These are phyloP conservation scores for Leptoclinus maculatus DNA, from an alignment of 2,797 vertebrate genomes.

Conservation along the genomic window DNA sequence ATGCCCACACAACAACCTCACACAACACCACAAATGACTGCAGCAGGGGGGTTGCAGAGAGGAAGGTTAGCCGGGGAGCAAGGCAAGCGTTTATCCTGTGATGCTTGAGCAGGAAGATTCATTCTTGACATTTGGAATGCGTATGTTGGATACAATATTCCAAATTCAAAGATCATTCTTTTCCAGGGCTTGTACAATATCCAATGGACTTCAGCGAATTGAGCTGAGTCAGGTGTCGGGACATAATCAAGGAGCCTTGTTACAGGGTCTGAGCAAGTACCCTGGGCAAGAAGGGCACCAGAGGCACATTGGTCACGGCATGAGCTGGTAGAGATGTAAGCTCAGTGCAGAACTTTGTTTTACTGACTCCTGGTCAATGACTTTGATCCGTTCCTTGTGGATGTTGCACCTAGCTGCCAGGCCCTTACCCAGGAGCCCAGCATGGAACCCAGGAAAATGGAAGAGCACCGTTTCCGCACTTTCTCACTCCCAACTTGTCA, in stretches of 20 bases:
- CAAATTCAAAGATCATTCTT: constrained; percentile 14
- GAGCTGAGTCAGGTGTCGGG: neutral
- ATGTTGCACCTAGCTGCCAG: neutral
- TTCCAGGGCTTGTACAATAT: neutral
- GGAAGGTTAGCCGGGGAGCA: constrained; percentile 56
- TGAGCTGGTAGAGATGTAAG: neutral
- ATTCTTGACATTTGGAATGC: neutral
- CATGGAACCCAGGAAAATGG: neutral
- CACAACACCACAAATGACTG: constrained; percentile 34
- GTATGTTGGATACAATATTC: constrained; percentile 3
- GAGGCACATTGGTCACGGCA: neutral
- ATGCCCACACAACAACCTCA: constrained; percentile 59
- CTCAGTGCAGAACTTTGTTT: neutral
- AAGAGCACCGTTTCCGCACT: neutral
- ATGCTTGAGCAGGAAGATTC: constrained; percentile 18
- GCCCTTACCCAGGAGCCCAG: neutral
- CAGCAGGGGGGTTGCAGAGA: constrained; percentile 14
- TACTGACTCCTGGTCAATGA: neutral
- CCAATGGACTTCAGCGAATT: neutral
- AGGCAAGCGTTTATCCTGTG: constrained; percentile 42
- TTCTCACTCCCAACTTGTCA: neutral
- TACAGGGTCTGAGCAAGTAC: neutral
- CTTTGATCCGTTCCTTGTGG: neutral
- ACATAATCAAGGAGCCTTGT: neutral
- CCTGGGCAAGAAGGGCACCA: neutral